Evolutionary conservation across 2,888 invertebrate species (phyloP).

Genomic region (Hirtodrosophila alboralis): DNA sequence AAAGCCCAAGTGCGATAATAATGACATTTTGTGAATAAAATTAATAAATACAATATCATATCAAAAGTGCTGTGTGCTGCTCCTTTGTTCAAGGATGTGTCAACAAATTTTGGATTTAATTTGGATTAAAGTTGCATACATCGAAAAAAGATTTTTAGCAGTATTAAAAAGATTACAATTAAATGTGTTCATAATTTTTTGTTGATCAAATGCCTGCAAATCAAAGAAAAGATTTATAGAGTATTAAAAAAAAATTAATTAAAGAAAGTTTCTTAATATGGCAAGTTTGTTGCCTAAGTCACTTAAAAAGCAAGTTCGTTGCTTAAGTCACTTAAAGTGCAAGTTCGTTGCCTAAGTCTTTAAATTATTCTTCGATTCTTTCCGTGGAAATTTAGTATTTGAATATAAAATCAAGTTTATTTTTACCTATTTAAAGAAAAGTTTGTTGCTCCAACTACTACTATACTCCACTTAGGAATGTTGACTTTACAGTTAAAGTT

Average conservation of each 20-base stretch:
- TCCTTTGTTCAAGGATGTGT: constrained; percentile 54
- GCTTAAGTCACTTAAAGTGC: constrained; percentile 7
- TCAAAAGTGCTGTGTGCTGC: constrained; percentile 52
- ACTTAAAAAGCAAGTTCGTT: constrained; percentile 4
- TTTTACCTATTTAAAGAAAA: constrained; percentile 13
- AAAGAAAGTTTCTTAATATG: too few species aligned
- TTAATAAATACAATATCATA: constrained; percentile 11
- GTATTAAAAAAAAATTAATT: too few species aligned
- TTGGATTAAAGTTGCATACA: constrained; percentile 26
- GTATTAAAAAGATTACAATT: not conserved
- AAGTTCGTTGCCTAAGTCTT: constrained; percentile 43
- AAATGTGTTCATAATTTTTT: too few species aligned
- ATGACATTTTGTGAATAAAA: constrained; percentile 29
- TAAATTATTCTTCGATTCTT: constrained; percentile 14
- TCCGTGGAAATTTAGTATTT: not conserved
- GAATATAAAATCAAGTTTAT: constrained; percentile 20
- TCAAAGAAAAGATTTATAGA: too few species aligned
- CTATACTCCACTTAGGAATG: constrained; percentile 21
- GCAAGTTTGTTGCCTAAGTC: constrained; percentile 49
- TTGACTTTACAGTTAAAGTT: constrained; percentile 38
- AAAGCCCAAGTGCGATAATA: constrained; percentile 28
- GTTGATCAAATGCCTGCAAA: too few species aligned
- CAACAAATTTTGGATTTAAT: constrained; percentile 21
- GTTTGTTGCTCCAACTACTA: constrained; percentile 21
- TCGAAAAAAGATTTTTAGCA: not conserved